These are phyloP conservation scores for Agrochola lota DNA, from an alignment of 2,888 invertebrate genomes.

Conservation along the genomic window DNA sequence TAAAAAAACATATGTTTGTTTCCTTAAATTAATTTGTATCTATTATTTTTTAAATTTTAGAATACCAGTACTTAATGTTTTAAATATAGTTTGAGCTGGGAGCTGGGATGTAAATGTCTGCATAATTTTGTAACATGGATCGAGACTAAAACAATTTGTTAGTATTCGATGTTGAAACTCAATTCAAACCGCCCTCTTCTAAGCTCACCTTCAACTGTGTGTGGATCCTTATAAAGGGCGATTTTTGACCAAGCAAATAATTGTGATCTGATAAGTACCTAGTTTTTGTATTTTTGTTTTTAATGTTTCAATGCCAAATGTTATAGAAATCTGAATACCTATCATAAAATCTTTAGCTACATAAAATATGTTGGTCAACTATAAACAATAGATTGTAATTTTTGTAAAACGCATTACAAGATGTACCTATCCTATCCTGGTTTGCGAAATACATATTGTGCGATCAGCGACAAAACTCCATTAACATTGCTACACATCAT, in stretches of 20 bases:
- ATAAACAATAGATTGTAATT: slow-evolving; percentile 19
- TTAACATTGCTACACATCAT: background rate
- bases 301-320: slow-evolving; percentile 45
- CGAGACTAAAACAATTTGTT: slow-evolving; percentile 3
- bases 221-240: slow-evolving; percentile 20
- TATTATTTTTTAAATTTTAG: slow-evolving; percentile 13
- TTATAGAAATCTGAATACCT: slow-evolving; percentile 46
- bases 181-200: slow-evolving; percentile 11
- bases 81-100: slow-evolving; percentile 44
- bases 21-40: slow-evolving; percentile 53
- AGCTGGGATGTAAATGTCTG: slow-evolving; percentile 30
- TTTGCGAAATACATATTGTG: slow-evolving; percentile 18
- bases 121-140: slow-evolving; percentile 26
- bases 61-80: slow-evolving; percentile 48
- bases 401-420: slow-evolving; percentile 21
- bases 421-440: slow-evolving; percentile 21
- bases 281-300: slow-evolving; percentile 35
- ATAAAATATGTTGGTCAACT: slow-evolving; percentile 26
- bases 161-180: slow-evolving; percentile 13
- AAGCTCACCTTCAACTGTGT: slow-evolving; percentile 2
- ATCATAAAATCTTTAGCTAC: slow-evolving; percentile 30
- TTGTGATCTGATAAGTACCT: slow-evolving; percentile 50
- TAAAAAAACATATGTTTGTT: slow-evolving; percentile 26
- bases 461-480: background rate
- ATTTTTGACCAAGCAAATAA: slow-evolving; percentile 45